Conservation (phyloP, 2,113 vertebrate species). For the Columbina picui region DNA sequence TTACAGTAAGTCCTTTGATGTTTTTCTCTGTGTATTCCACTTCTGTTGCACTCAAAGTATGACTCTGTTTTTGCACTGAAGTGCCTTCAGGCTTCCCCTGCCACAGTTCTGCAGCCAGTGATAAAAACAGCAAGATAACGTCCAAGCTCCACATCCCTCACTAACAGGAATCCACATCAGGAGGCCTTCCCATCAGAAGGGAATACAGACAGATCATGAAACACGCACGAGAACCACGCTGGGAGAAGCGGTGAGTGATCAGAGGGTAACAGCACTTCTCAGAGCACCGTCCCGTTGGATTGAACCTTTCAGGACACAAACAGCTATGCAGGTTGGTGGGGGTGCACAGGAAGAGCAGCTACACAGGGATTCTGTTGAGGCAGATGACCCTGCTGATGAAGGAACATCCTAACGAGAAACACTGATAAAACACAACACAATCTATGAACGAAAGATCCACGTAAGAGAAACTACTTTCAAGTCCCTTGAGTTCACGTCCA, state of each 20-base stretch:
- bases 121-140: rapidly evolving
- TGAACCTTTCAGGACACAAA: background rate
- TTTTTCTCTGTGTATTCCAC: background rate
- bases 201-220: background rate
- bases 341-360: rapidly evolving
- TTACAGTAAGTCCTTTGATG: background rate
- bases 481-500: background rate
- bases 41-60: background rate
- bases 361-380: background rate
- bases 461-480: background rate
- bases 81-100: background rate
- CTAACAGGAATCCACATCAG: background rate
- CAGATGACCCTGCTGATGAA: background rate
- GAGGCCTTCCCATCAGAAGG: background rate
- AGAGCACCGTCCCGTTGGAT: background rate
- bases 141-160: background rate
- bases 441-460: background rate
- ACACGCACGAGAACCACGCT: background rate
- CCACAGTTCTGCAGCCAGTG: no score
- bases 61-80: background rate
- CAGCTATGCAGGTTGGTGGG: background rate
- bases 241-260: background rate
- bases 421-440: background rate
- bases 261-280: background rate
- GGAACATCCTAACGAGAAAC: background rate